These are phyloP conservation scores for Apus apus DNA, from an alignment of 2,113 vertebrate genomes.

Conservation along the genomic window DNA sequence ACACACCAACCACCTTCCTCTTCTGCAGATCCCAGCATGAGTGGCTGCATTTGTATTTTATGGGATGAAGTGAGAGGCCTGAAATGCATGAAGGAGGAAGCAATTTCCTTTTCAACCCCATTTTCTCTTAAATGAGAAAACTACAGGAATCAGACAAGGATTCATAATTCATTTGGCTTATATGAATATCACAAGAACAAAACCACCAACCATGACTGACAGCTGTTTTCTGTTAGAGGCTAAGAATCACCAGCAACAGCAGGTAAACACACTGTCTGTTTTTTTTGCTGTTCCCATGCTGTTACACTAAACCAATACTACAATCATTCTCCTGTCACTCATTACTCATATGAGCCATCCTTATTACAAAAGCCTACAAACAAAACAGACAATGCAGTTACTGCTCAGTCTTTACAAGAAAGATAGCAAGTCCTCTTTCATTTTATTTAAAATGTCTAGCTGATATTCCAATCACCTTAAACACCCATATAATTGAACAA, in stretches of 20 bases:
- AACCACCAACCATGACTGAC: neutral
- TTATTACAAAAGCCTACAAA: neutral
- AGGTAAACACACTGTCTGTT: neutral
- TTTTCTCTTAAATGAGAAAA: neutral
- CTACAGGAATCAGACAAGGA: neutral
- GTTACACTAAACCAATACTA: neutral
- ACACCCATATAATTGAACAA: neutral
- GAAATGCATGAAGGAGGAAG: neutral
- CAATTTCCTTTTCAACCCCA: conserved; percentile 22
- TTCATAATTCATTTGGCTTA: neutral
- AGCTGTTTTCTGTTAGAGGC: neutral
- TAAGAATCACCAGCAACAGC: neutral
- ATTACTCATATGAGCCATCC: neutral
- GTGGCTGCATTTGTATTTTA: neutral
- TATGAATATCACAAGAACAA: neutral
- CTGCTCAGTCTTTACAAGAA: neutral
- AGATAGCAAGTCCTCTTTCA: neutral
- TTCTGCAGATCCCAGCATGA: neutral
- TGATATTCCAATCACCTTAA: neutral
- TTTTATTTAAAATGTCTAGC: accelerated
- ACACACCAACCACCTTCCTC: neutral
- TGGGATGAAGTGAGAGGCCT: neutral
- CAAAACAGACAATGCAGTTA: neutral
- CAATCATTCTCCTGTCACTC: neutral
- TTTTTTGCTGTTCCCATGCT: neutral